Percentiles rank a stretch among this genome's conserved stretches.
Conservation (phyloP, 2,113 vertebrate genomes). For the Saguinus imperator region DNA sequence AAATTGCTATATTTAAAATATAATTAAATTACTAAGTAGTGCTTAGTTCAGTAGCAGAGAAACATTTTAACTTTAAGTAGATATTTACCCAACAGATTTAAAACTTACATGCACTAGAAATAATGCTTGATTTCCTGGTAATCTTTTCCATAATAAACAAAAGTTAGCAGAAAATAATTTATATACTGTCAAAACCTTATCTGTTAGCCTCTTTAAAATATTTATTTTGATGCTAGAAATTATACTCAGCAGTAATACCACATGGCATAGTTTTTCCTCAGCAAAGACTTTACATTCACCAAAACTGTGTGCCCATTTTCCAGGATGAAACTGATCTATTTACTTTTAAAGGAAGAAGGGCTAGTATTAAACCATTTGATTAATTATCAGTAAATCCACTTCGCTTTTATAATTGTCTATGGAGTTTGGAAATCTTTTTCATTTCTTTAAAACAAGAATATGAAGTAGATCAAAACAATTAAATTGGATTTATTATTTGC, state of each 20-base stretch:
- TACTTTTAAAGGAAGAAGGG: neutral
- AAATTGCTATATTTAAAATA: neutral
- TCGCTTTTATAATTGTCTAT: neutral
- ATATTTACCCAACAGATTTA: neutral
- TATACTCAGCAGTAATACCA: neutral
- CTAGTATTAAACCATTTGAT: neutral
- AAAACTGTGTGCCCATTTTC: neutral
- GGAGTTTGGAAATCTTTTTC: neutral
- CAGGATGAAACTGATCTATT: neutral
- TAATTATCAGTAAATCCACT: neutral
- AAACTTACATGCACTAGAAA: neutral
- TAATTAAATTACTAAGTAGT: neutral
- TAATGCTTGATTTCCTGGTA: neutral
- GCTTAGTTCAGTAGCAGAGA: neutral
- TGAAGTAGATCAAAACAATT: conserved; percentile 47
- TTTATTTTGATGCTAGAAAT: neutral
- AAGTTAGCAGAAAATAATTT: conserved; percentile 13
- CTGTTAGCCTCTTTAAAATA: neutral
- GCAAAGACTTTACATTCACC: neutral
- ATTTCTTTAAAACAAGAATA: neutral
- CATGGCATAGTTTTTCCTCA: neutral
- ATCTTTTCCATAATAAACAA: neutral
- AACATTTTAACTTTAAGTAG: neutral
- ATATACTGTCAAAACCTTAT: neutral
- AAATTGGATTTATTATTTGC: conserved; percentile 52